Conservation (phyloP, 2,888 invertebrate genomes). For the Lepidocyrtoides sp. region DNA sequence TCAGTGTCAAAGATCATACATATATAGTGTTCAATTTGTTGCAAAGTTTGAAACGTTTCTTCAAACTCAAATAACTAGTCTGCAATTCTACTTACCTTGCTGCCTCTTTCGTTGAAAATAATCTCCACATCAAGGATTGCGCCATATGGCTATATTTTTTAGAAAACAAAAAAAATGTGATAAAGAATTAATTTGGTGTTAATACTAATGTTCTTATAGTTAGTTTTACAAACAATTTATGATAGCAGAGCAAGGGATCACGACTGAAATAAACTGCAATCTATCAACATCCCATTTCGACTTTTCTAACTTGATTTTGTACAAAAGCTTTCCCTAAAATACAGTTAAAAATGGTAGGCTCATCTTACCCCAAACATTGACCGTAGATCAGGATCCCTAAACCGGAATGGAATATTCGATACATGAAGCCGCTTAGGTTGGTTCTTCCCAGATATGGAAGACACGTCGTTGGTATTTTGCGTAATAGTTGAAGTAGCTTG, state of each 20-base stretch:
- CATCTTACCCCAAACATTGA: constrained; percentile 98
- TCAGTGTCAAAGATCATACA: too few species aligned
- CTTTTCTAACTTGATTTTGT: too few species aligned
- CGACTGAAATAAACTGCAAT: too few species aligned
- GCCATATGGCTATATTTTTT: constrained; percentile 96
- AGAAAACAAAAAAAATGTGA: constrained; percentile 86
- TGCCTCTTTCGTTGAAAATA: constrained; percentile 99
- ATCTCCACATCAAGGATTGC: constrained; percentile 99
- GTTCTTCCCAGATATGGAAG: constrained; percentile 86
- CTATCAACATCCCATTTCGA: too few species aligned
- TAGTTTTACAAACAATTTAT: too few species aligned
- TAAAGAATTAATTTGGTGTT: too few species aligned
- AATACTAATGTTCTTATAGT: too few species aligned
- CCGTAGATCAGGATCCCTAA: constrained; percentile 99
- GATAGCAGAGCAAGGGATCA: too few species aligned
- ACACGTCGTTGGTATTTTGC: constrained; percentile 82
- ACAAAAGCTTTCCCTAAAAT: too few species aligned
- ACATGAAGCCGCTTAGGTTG: constrained; percentile 97
- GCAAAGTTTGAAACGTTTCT: background rate
- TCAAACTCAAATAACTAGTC: background rate
- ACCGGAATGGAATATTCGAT: constrained; percentile 99
- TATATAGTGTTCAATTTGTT: background rate
- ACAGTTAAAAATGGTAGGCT: background rate
- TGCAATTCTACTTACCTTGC: constrained; percentile 94
- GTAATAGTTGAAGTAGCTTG: constrained; percentile 83